A percentile compares a stretch with the other conserved stretches of the same genome.
phyloP scores from a whole-genome alignment of 2,113 vertebrate genomes.

The Salminus brasiliensis region DNA sequence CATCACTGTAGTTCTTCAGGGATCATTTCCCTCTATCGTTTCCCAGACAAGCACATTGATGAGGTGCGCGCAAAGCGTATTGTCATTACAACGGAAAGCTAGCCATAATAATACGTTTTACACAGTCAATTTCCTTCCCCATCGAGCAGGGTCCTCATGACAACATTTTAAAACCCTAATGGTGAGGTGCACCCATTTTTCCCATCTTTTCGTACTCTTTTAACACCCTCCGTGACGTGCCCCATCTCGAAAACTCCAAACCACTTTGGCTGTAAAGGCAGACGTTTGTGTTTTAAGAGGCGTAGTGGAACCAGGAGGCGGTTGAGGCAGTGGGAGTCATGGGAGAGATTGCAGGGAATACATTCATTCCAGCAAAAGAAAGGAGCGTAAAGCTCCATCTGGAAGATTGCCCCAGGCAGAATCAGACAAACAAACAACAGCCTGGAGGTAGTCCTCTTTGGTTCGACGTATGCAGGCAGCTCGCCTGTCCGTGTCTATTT shows the following conservation, averaged over 20 bases:
- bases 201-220: conserved; percentile 39
- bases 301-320: conserved; percentile 45
- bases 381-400: conserved; percentile 61
- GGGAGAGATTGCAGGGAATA: conserved; percentile 61
- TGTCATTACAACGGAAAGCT: conserved; percentile 77
- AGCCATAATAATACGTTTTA: conserved; percentile 72
- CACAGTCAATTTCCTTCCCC: conserved; percentile 78
- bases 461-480: conserved; percentile 43
- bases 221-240: conserved; percentile 45
- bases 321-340: conserved; percentile 51
- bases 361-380: conserved; percentile 51
- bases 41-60: conserved; percentile 67
- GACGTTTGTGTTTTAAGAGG: conserved; percentile 36
- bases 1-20: conserved; percentile 71
- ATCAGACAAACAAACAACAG: conserved; percentile 67
- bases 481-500: conserved; percentile 47
- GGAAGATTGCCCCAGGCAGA: conserved; percentile 63
- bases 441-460: conserved; percentile 62
- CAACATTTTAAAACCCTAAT: conserved; percentile 64
- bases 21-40: conserved; percentile 72
- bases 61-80: conserved; percentile 72
- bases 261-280: conserved; percentile 54
- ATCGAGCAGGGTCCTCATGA: conserved; percentile 69
- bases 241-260: conserved; percentile 47
- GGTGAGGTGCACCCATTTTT: conserved; percentile 39